These are phyloP conservation scores for Tethea ocularis DNA, from an alignment of 2,888 invertebrate species.

Conservation along the genomic window DNA sequence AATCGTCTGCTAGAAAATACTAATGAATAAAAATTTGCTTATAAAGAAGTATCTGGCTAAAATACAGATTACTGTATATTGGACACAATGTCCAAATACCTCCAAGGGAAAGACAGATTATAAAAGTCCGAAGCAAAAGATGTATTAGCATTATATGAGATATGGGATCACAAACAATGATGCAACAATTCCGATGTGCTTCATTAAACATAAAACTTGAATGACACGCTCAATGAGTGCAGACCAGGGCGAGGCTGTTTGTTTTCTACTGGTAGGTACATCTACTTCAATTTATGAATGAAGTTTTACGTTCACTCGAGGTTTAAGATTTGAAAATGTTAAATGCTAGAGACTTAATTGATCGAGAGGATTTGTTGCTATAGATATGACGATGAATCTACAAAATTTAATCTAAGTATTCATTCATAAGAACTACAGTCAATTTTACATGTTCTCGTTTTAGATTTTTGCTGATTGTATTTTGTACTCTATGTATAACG, in stretches of 20 bases:
- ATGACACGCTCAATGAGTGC: constrained; percentile 46
- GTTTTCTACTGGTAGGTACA: constrained; percentile 31
- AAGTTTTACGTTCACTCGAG: constrained; percentile 31
- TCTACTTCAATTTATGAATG: constrained; percentile 47
- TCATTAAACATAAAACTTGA: constrained; percentile 48
- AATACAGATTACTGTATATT: neutral
- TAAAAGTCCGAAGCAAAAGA: neutral
- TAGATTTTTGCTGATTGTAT: too few relatives aligned
- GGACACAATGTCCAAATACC: too few relatives aligned
- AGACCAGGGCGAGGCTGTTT: constrained; percentile 46
- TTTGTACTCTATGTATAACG: neutral
- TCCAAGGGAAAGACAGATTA: too few relatives aligned
- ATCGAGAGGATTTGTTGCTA: neutral
- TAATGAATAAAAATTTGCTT: too few relatives aligned
- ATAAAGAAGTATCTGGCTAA: neutral
- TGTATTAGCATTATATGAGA: constrained; percentile 25
- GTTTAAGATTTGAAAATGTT: constrained; percentile 27
- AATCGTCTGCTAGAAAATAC: too few relatives aligned
- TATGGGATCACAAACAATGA: constrained; percentile 43
- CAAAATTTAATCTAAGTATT: neutral
- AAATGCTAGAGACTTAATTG: neutral
- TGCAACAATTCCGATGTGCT: constrained; percentile 34
- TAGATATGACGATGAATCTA: neutral
- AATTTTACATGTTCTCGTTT: neutral
- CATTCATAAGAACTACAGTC: neutral